These are phyloP conservation scores for Eidolon helvum DNA, from an alignment of 2,113 vertebrate genomes.

Conservation along the genomic window DNA sequence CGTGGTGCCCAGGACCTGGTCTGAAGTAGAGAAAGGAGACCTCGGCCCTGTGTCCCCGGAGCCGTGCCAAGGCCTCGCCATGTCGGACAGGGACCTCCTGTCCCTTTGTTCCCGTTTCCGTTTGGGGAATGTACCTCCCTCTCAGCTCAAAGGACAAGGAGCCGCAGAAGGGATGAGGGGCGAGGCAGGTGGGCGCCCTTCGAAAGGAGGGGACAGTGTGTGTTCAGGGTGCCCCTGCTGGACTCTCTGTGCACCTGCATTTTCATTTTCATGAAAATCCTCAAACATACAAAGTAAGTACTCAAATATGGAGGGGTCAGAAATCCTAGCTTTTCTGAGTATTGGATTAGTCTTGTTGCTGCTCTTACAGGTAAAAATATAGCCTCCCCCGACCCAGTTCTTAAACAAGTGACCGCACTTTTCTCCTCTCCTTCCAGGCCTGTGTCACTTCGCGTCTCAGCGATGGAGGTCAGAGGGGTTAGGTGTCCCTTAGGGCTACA, in stretches of 20 bases:
- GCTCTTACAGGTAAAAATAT: not conserved
- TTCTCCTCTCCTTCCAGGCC: not conserved
- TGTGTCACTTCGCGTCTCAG: not conserved
- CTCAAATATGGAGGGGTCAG: not conserved
- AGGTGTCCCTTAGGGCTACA: not conserved
- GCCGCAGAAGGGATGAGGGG: not conserved
- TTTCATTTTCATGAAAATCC: not conserved
- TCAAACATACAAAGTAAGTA: not conserved
- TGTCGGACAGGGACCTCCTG: no score
- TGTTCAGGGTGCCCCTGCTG: not conserved
- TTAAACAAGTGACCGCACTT: not conserved
- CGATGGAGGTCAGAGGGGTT: not conserved
- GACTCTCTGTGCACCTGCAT: not conserved
- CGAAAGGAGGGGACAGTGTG: not conserved
- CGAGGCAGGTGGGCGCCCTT: not conserved
- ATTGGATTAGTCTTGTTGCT: not conserved
- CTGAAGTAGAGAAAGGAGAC: not conserved
- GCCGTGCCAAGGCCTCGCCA: no score
- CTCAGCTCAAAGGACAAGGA: not conserved
- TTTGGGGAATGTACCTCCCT: not conserved
- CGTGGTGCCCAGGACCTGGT: not conserved
- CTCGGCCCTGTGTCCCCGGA: not conserved
- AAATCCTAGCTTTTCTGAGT: not conserved
- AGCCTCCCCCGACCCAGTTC: no score
- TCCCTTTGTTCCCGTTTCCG: not conserved